Conservation (phyloP, 1,140 invertebrate genomes). For the Drosophila micromelanica region DNA sequence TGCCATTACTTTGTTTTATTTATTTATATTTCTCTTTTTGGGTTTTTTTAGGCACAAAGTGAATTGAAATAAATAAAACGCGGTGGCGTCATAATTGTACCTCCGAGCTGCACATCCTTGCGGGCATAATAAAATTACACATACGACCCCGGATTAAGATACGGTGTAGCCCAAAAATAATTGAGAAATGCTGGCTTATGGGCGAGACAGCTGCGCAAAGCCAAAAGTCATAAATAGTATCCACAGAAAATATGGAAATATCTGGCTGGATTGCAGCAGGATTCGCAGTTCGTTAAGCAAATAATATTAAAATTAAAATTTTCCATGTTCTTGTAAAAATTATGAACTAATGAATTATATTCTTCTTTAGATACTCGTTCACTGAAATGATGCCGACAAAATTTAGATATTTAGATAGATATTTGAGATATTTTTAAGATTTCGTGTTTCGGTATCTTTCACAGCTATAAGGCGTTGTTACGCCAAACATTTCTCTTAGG, state of each 20-base stretch:
- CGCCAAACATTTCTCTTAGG: too few relatives aligned
- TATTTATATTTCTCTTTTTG: constrained; percentile 6
- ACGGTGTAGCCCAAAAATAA: constrained; percentile 46
- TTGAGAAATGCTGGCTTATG: constrained; percentile 28
- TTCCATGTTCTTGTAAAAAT: too few relatives aligned
- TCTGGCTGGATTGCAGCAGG: not conserved
- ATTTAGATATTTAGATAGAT: too few relatives aligned
- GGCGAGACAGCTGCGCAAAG: not conserved
- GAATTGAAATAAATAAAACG: constrained; percentile 79
- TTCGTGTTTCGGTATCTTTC: too few relatives aligned
- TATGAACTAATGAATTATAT: too few relatives aligned
- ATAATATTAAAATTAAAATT: not conserved
- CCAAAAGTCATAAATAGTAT: constrained; percentile 47
- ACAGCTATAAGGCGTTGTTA: too few relatives aligned
- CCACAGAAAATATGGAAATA: constrained; percentile 55
- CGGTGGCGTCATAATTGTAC: constrained; percentile 72
- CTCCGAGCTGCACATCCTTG: constrained; percentile 49
- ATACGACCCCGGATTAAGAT: constrained; percentile 46
- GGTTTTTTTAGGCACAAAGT: constrained; percentile 30
- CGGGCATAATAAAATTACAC: constrained; percentile 72
- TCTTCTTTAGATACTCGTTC: too few relatives aligned
- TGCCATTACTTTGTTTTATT: constrained; percentile 50
- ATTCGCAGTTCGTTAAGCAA: not conserved
- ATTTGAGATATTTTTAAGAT: too few relatives aligned
- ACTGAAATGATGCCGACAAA: too few relatives aligned